Base-by-base conservation (phyloP, 1,140 invertebrate species). In the Plectus sambesii region DNA sequence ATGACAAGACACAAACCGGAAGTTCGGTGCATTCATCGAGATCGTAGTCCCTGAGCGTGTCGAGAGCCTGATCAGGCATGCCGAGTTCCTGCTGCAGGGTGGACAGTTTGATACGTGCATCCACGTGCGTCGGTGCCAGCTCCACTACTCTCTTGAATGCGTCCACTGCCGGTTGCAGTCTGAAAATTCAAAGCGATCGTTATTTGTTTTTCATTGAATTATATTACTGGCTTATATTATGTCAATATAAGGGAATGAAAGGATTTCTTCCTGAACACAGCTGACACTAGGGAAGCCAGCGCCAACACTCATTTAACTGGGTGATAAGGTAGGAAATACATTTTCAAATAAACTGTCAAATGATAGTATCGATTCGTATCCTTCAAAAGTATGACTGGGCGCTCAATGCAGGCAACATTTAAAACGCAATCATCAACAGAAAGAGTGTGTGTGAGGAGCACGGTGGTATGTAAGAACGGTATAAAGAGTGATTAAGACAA, bases 41-140 rank as follows among this genome's bases (percentile, higher is more conserved):
- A 45, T 66, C 56, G 19, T 56, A 52, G 24, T 60, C 62, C 23
- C 52, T 66, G 6, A 66, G 33, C 4, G 60, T 61, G 19, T 63
- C 57, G 9, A 66, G 44, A 2, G 63, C 63, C 30, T 33, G 22
- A 20, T 66, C 63, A 12, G 29, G 36, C 6, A 47, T 8, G 6
- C 59, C 66, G 17, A 62, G 41, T 29, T 60, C 46, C 35, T 68
- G 65, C 12, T 64, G 57, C 26, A 66, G 49, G 23, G 47, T 52
- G 15, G 63, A 68, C 19, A 66, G 45, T 47, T 68, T 67, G 8
- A 66, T 66, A 17, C 63, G 49, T 4, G 63, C 66, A 37, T 68
- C 61, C 6, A 66, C 59, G 35, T 66, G 55, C 12, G 30, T 29
- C 8, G 64, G 59, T 26, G 63, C 48, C 8, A 56, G 25, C 27